phyloP scores from a whole-genome alignment of 1,140 invertebrate genomes.

The Hyphantria cunea region DNA sequence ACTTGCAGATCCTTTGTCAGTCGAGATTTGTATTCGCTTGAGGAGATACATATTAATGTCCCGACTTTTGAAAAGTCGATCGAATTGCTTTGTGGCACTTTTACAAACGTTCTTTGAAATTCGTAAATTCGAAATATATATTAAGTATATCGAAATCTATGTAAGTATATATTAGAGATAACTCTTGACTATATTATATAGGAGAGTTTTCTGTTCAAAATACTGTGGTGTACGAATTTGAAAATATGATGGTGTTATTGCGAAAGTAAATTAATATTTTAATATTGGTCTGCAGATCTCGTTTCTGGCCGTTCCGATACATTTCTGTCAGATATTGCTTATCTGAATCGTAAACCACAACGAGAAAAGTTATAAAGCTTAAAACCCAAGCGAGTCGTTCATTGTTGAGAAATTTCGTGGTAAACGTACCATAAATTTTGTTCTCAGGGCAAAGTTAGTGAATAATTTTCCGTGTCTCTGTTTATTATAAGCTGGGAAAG shows the following conservation, averaged over 20 bases:
- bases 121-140: too few relatives aligned
- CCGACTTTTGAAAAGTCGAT: slow-evolving; percentile 18
- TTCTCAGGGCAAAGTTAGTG: slow-evolving; percentile 68
- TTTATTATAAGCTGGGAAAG: slow-evolving; percentile 69
- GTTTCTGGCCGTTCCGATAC: slow-evolving; percentile 23
- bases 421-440: slow-evolving; percentile 74
- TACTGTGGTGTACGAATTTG: too few relatives aligned
- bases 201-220: too few relatives aligned
- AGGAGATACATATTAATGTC: slow-evolving; percentile 28
- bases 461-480: slow-evolving; percentile 74
- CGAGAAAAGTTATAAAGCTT: slow-evolving; percentile 64
- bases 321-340: slow-evolving; percentile 43
- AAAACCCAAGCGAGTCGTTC: slow-evolving; percentile 70
- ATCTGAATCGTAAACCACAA: slow-evolving; percentile 51
- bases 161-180: not conserved
- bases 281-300: slow-evolving; percentile 1
- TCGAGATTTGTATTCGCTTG: slow-evolving; percentile 19
- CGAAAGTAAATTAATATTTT: too few relatives aligned
- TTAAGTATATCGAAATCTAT: not conserved
- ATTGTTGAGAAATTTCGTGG: slow-evolving; percentile 70
- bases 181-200: too few relatives aligned
- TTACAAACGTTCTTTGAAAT: slow-evolving; percentile 4
- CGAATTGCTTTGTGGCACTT: slow-evolving; percentile 4
- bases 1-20: slow-evolving; percentile 9
- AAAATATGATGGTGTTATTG: too few relatives aligned